Conservation (phyloP, 2,797 vertebrate genomes). For the Molossus alvarezi region DNA sequence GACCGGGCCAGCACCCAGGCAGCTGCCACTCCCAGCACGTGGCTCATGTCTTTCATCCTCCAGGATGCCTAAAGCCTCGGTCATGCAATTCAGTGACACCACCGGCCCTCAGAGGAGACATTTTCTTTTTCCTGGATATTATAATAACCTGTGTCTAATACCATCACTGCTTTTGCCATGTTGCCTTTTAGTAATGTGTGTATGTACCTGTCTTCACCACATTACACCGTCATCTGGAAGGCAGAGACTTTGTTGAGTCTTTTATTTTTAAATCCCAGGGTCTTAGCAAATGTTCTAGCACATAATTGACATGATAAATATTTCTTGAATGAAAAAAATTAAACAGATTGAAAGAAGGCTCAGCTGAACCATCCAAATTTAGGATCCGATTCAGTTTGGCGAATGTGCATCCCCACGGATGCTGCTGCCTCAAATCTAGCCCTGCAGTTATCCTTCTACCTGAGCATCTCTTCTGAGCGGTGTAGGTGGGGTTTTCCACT, state of each 20-base stretch:
- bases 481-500: neutral
- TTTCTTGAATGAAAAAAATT: constrained; percentile 4
- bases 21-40: neutral
- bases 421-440: neutral
- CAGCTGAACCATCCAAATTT: neutral
- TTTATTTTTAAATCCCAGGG: neutral
- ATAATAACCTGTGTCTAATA: neutral
- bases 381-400: neutral
- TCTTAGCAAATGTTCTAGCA: neutral
- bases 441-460: neutral
- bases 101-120: no score
- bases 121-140: neutral
- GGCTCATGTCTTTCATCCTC: neutral
- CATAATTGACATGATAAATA: neutral
- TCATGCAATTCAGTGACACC: neutral
- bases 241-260: neutral
- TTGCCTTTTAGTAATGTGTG: neutral
- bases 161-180: neutral
- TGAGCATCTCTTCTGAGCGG: neutral
- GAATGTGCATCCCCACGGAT: neutral
- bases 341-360: constrained; percentile 11
- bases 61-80: neutral
- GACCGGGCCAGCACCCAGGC: neutral
- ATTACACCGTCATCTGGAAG: neutral
- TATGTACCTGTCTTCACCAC: neutral